Base-by-base conservation (phyloP, 2,113 vertebrate genomes). In the Corythornis cristatus region DNA sequence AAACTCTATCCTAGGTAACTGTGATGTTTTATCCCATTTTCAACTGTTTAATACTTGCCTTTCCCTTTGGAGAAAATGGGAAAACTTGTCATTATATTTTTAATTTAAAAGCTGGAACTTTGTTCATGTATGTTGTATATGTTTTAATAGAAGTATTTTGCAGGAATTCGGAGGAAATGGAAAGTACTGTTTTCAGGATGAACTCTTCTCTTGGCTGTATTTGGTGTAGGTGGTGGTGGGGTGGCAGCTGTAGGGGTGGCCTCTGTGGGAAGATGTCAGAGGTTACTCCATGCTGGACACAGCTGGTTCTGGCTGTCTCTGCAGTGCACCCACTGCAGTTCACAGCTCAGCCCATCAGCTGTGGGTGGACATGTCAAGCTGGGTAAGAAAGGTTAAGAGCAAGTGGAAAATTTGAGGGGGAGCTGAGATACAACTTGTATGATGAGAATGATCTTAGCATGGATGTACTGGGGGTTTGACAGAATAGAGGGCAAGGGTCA, bases 341-440 rank as follows among this genome's bases (percentile, higher is more conserved):
- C 12, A 20, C 11, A 37, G 17, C 40, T 46, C 17, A 83, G 15
- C n/a, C 51, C 29, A 21, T 48, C 29, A 53, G 35, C 53, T 22
- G 3, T 2, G 5, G 14, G 13, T 35, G 25, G 54, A 17, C 5
- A 5, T 0, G 15, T 67, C 33, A 40, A 64, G 2, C n/a, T 56
- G 4, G 0, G 0, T 81, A 20, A 64, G n/a, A 46, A 57, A 77
- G 5, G 7, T 40, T 20, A 58, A 48, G 16, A 58, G 18, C 8
- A 35, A 70, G 28, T 11, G 11, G 22, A 61, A 81, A 9, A 31
- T 50, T n/a, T 54, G 31, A 64, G 9, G 12, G 13, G 37, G 18
- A 74, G 21, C 23, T 66, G 71, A 78, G 14, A 65, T 35, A 46
- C 3, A 35, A 8, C 6, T 43, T 73, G 3, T 33, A 11, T 21